These are phyloP conservation scores for Hybognathus amarus DNA, from an alignment of 2,797 vertebrate species.

Conservation along the genomic window DNA sequence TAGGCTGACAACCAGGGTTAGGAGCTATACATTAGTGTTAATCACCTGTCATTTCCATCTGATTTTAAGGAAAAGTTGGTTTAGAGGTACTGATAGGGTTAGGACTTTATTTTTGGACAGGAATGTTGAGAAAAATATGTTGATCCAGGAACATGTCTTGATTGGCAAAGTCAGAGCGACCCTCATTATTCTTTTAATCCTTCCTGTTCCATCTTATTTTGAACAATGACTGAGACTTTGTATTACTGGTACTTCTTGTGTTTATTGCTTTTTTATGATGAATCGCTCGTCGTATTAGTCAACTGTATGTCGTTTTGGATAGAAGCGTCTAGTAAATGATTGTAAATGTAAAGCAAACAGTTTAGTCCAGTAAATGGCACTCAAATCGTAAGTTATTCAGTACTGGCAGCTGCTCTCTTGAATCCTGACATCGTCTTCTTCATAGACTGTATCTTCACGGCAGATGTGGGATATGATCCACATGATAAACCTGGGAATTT, in stretches of 20 bases:
- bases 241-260: neutral
- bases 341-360: neutral
- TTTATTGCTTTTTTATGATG: neutral
- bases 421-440: neutral
- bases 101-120: neutral
- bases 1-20: neutral
- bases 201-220: too few species aligned
- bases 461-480: neutral
- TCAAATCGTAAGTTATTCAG: neutral
- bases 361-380: neutral
- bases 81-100: neutral
- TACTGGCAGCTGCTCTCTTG: neutral
- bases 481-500: constrained; percentile 14
- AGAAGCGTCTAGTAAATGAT: too few species aligned
- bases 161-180: neutral
- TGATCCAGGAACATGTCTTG: neutral
- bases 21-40: neutral
- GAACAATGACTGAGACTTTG: neutral
- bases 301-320: too few species aligned
- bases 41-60: neutral
- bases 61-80: neutral
- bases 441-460: neutral
- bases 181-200: too few species aligned
- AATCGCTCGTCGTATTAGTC: neutral
- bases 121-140: neutral